Evolutionary conservation across 53 echinoderm and acorn worm species (phyloP).

Genomic region (Luidia sarsii): DNA sequence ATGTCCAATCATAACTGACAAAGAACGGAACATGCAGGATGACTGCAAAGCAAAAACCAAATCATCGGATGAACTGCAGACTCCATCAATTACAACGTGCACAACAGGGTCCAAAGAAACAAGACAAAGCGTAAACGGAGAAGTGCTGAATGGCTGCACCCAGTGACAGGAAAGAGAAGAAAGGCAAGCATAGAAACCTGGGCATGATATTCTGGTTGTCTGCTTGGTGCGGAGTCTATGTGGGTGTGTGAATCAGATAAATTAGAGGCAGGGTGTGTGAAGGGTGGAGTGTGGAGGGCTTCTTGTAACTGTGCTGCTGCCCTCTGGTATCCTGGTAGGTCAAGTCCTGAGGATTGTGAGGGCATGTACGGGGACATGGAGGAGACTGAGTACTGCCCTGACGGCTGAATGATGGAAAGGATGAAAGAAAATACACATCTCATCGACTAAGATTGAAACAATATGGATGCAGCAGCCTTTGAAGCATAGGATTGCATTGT

Average conservation of each 20-base stretch:
- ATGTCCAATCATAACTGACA: too few relatives aligned
- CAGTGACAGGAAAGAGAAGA: too few relatives aligned
- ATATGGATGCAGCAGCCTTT: background rate
- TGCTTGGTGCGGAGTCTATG: slow-evolving; percentile 1
- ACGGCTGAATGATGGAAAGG: background rate
- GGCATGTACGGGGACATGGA: slow-evolving; percentile 30
- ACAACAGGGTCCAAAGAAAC: too few relatives aligned
- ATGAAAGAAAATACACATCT: background rate
- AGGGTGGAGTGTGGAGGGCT: slow-evolving; percentile 34
- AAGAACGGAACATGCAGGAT: background rate
- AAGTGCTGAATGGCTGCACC: too few relatives aligned
- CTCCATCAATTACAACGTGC: too few relatives aligned
- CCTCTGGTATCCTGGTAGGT: slow-evolving; percentile 33
- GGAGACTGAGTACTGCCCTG: slow-evolving; percentile 23
- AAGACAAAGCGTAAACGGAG: too few relatives aligned
- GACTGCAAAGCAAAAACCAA: too few relatives aligned
- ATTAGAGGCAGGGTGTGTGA: slow-evolving; percentile 27
- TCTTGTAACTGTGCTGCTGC: slow-evolving; percentile 50
- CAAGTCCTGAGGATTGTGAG: slow-evolving; percentile 7
- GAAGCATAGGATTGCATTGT: too few relatives aligned
- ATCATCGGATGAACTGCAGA: too few relatives aligned
- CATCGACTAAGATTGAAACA: background rate
- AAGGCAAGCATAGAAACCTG: slow-evolving; percentile 14
- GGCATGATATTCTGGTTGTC: slow-evolving; percentile 28
- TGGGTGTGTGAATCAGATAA: background rate